Base-by-base conservation (phyloP, 2,797 vertebrate species). In the Menidia menidia region DNA sequence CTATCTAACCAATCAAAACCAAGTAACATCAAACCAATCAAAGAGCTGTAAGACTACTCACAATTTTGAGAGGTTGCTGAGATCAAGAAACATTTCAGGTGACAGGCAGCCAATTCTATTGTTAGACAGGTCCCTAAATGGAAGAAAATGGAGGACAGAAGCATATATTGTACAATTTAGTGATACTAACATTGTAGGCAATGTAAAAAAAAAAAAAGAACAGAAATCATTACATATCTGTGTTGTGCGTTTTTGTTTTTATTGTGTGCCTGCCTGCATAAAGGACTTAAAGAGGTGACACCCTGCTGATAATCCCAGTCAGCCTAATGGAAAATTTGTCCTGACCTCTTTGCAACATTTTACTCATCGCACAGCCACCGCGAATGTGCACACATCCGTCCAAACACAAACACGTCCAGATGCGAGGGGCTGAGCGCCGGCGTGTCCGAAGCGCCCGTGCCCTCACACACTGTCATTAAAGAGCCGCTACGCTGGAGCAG, bases 81-180 rank as follows among this genome's bases (percentile, higher is more conserved):
- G 94, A 90, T 95, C 94, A 16, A 91, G 73, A 88, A 98, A 98
- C 92, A 97, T 96, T 88, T 96, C 94, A 68, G 95, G 88, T 64
- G 94, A 93, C 69, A 97, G 91, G 78, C 97, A 98, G 80, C 97
- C 97, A 86, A 98, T 97, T 90, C 96, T 93, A 84, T 98, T 98
- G 92, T 96, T 95, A 64, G 97, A 97, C 70, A 98, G 93, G 89
- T 98, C 96, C 74, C 97, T 98, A 70, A 32, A 90, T 91, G 41
- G 79, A 25, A 89, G 48, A 89, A 68, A 85, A 73, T 65, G 9
- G 4, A 10, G 42, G 53, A 64, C 14, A 12, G 3, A 59, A 60
- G 31, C 11, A 48, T 3, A 1, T 16, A 62, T 64, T 2, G 32
- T 30, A 44, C 68, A 4, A 61, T 32, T 14, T 25, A 25, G 7